Percentiles rank a stretch among this genome's conserved stretches.
These are phyloP conservation scores for Sericinus montela DNA, from an alignment of 2,888 invertebrate species.

Conservation along the genomic window DNA sequence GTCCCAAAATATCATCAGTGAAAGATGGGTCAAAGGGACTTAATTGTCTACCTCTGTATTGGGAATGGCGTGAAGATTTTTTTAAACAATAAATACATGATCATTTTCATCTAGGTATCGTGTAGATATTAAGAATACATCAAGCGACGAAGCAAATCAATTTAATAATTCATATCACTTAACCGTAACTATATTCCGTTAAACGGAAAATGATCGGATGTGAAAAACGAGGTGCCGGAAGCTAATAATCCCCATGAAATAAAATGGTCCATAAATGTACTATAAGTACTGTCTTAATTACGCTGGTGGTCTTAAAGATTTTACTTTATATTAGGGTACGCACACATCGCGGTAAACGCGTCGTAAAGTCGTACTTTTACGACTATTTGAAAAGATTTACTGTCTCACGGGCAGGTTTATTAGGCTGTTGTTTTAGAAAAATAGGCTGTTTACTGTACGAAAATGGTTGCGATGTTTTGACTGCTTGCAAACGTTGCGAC, in stretches of 20 bases:
- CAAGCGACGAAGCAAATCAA: too few relatives aligned
- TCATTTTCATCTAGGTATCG: too few relatives aligned
- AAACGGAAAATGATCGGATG: conserved; percentile 1
- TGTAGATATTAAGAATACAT: too few relatives aligned
- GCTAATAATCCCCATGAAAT: conserved; percentile 24
- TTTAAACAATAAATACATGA: too few relatives aligned
- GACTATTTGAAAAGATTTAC: conserved; percentile 49
- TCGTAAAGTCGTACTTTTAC: conserved; percentile 50
- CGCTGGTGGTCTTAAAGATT: conserved; percentile 30
- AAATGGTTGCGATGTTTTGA: background rate
- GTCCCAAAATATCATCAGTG: too few relatives aligned
- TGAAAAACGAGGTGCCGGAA: background rate
- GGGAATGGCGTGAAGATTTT: too few relatives aligned
- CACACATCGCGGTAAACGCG: conserved; percentile 40
- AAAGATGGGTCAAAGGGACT: too few relatives aligned
- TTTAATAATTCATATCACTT: too few relatives aligned
- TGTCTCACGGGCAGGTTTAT: conserved; percentile 37
- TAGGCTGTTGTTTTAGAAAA: conserved; percentile 25
- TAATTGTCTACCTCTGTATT: too few relatives aligned
- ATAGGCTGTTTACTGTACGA: conserved; percentile 7
- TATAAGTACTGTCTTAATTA: conserved; percentile 40
- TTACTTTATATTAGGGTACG: conserved; percentile 35
- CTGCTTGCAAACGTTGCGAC: too few relatives aligned
- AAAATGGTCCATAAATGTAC: conserved; percentile 34
- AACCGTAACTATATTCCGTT: background rate